These are phyloP conservation scores for Oreochromis mossambicus DNA, from an alignment of 2,797 vertebrate species.

Conservation along the genomic window DNA sequence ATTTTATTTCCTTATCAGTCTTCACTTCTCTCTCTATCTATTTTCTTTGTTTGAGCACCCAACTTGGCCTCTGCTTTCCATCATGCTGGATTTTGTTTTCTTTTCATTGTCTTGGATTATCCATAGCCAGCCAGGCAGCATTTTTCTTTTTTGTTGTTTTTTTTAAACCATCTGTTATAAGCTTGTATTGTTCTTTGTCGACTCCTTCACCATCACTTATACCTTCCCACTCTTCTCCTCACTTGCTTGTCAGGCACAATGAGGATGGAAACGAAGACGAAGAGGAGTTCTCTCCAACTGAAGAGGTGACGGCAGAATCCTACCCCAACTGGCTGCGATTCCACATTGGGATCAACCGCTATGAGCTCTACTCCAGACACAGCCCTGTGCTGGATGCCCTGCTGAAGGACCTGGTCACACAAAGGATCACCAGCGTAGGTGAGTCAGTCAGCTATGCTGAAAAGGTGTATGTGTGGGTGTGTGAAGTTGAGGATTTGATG, in stretches of 20 bases:
- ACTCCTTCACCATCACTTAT: neutral
- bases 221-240: neutral
- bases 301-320: constrained; percentile 80
- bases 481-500: neutral
- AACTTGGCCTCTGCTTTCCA: neutral
- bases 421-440: constrained; percentile 94
- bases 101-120: neutral
- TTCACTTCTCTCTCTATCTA: neutral
- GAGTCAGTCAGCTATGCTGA: constrained; percentile 51
- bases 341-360: constrained; percentile 94
- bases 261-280: constrained; percentile 83
- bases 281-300: constrained; percentile 83
- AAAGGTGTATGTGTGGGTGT: neutral
- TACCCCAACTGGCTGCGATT: constrained; percentile 98
- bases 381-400: constrained; percentile 83
- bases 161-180: neutral
- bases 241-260: constrained; percentile 77
- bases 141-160: neutral
- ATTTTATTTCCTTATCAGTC: neutral
- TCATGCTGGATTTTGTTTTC: neutral
- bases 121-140: neutral
- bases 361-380: constrained; percentile 89
- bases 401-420: constrained; percentile 84
- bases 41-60: neutral
- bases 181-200: neutral